Evolutionary conservation across 2,888 invertebrate genomes (phyloP).

Genomic region (Nomada ruficornis): DNA sequence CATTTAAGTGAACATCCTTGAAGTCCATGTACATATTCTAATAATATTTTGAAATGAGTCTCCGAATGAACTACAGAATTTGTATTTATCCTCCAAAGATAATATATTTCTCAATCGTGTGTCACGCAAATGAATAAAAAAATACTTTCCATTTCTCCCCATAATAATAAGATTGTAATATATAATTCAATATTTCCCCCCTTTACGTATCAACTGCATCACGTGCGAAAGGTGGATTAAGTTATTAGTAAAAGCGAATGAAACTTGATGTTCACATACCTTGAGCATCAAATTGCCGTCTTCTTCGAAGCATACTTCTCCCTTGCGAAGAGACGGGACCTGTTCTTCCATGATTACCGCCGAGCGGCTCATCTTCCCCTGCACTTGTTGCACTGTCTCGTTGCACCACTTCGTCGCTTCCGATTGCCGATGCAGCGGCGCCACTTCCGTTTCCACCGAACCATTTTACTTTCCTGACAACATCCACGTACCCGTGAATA

Average conservation of each 20-base stretch:
- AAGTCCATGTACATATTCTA: background rate
- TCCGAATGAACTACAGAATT: too few species aligned
- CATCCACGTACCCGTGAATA: slow-evolving; percentile 78
- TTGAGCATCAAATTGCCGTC: slow-evolving; percentile 82
- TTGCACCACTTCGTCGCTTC: slow-evolving; percentile 80
- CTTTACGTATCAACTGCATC: too few species aligned
- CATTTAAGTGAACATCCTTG: background rate
- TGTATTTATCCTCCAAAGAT: too few species aligned
- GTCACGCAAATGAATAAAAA: too few species aligned
- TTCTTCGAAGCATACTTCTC: slow-evolving; percentile 80
- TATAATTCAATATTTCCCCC: too few species aligned
- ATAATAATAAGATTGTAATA: too few species aligned
- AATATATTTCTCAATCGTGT: too few species aligned
- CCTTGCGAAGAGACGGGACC: slow-evolving; percentile 78
- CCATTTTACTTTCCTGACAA: slow-evolving; percentile 81
- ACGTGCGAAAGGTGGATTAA: background rate
- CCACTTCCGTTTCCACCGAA: slow-evolving; percentile 76
- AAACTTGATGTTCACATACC: slow-evolving; percentile 70
- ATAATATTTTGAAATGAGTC: background rate
- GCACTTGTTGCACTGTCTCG: slow-evolving; percentile 83
- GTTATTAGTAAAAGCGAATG: background rate
- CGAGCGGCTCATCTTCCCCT: slow-evolving; percentile 81
- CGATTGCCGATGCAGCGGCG: slow-evolving; percentile 74
- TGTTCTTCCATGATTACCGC: slow-evolving; percentile 74
- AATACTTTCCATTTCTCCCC: too few species aligned